Evolutionary conservation across 2,113 vertebrate genomes (phyloP), one percentile per base, ranked within the genome.

Genomic region (Bombycilla garrulus): DNA sequence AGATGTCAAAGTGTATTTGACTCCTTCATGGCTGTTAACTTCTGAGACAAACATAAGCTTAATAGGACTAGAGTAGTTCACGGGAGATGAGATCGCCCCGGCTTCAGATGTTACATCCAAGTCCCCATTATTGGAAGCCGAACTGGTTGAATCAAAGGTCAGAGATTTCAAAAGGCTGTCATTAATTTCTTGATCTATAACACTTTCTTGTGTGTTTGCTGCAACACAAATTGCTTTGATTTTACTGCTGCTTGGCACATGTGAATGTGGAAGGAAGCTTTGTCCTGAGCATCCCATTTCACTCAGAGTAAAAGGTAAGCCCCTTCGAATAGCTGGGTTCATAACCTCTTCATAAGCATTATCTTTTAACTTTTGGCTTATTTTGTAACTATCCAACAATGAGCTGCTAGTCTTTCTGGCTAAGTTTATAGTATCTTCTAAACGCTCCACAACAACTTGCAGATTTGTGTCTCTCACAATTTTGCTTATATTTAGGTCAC

Each of bases 31-130:
- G 92, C 98, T 98, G 65, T 97, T 98, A 93, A 99, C 96, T 53
- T 98, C 98, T 26, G 99, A 99, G 78, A 99, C 98, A 98, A 99
- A 99, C 99, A 99, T 99, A 45, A 99, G 98, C 91, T 99, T 99
- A 95, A 99, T 98, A 95, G 99, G 99, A 97, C 99, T 99, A 65
- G 96, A 98, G 94, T 99, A 99, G 88, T 91, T 98, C 65, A 97
- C 72, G 65, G 95, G 51, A 93, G 97, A 57, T 26, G 95, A 91
- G 67, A 67, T 92, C 76, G 92, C 92, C 15, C 29, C 51, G 10
- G 47, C 56, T 94, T 84, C 92, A n/a, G 81, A 91, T 83, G 81
- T 92, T 74, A 73, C 17, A 81, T 89, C 76, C 23, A 85, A 47
- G 26, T 89, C 83, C 10, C 24, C 74, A 11, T 54, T 83, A 61